phyloP scores from a whole-genome alignment of 1,140 invertebrate genomes.

The Ctenoplectra terminalis region DNA sequence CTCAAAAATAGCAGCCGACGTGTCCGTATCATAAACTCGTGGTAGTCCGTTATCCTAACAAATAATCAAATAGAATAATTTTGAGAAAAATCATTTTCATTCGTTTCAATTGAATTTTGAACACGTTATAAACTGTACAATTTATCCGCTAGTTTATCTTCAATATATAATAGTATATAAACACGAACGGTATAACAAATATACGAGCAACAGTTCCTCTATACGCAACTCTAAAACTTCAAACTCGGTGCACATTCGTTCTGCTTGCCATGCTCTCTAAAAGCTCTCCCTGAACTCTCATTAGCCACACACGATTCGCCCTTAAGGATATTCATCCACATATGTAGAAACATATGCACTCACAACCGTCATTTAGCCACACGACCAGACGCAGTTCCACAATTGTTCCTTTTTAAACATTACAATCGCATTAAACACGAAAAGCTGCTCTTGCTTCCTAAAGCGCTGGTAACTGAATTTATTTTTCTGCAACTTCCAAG shows the following conservation, averaged over 20 bases:
- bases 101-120: too few species aligned
- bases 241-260: constrained; percentile 1
- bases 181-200: neutral
- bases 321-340: neutral
- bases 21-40: too few species aligned
- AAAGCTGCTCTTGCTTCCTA: neutral
- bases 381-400: neutral
- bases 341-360: neutral
- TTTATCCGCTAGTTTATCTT: neutral
- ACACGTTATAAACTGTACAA: too few species aligned
- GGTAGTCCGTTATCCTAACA: too few species aligned
- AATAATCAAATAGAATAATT: too few species aligned
- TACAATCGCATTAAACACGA: neutral
- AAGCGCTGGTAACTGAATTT: neutral
- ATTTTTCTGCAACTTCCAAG: neutral
- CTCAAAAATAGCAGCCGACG: too few species aligned
- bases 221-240: neutral
- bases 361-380: neutral
- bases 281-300: neutral
- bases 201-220: neutral
- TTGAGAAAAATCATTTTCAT: too few species aligned
- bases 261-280: constrained; percentile 4
- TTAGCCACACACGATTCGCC: neutral
- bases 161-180: neutral
- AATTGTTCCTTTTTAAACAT: constrained; percentile 1